Evolutionary conservation across 2,888 invertebrate genomes (phyloP), one percentile per base, ranked within the genome.

Genomic region (Xestoiulus laeticollis): DNA sequence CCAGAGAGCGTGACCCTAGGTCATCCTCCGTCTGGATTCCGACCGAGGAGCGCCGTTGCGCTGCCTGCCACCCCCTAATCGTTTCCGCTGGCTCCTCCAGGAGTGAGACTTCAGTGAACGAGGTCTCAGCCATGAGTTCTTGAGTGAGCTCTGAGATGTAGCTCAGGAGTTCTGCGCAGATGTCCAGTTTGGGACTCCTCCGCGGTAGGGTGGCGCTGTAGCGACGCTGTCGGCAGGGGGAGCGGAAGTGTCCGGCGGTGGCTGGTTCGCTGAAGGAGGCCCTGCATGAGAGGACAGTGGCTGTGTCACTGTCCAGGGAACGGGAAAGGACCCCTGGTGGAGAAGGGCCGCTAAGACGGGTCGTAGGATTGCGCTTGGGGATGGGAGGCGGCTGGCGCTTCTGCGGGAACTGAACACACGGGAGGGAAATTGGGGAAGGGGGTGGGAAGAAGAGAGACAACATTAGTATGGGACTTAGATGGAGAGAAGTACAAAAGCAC

Each of bases 91-190:
- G 12, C 85, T 85, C 87, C n/a, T 87, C 87, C 4, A n/a, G 5
- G 26, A 68, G 53, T 22, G 59, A 30, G 19, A 68, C 87, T 68
- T 87, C 87, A 5, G 87, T 87, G 68, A 87, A 87, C 32, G 87
- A 87, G 53, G 87, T 87, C 30, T 87, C 87, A 22, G 87, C 87
- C 87, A 87, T 87, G n/a, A 87, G 68, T 32, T 87, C 87, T 32
- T 87, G 87, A 14, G 87, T 87, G 22, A 87, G 48, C 32, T 87
- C 87, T 3, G 87, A 87, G n/a, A 87, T 48, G 87, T 87, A 87
- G 32, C 53, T 87, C 1, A 87, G 87, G n/a, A 87, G 68, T 19
- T 87, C 87, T 5, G 87, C 68, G 68, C 87, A 87, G 26, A 87
- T 44, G 87, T 87, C 87, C 30, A 87, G 53, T 44, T 38, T 48